Evolutionary conservation across 1,140 invertebrate species (phyloP).

Genomic region (Drosophila arizonae): DNA sequence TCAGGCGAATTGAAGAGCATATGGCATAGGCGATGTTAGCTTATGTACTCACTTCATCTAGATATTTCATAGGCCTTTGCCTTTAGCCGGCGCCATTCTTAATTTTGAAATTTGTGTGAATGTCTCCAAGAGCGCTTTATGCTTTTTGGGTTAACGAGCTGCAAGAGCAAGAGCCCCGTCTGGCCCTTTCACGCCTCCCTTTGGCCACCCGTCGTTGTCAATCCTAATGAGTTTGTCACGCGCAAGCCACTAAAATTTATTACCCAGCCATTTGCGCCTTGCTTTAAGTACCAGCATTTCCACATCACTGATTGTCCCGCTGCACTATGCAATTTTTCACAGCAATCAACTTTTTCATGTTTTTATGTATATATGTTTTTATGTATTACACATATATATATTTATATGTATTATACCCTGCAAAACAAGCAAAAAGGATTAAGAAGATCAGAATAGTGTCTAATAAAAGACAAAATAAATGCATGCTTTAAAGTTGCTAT

Average conservation of each 20-base stretch:
- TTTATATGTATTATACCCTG: neutral
- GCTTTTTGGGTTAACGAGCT: slow-evolving; percentile 35
- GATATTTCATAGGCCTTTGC: neutral
- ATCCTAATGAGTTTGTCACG: slow-evolving; percentile 46
- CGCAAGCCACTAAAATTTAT: slow-evolving; percentile 43
- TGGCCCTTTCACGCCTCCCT: neutral
- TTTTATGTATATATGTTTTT: too few relatives aligned
- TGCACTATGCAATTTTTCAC: slow-evolving; percentile 32
- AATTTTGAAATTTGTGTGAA: slow-evolving; percentile 26
- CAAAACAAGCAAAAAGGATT: too few relatives aligned
- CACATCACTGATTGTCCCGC: slow-evolving; percentile 29
- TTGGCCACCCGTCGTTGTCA: slow-evolving; percentile 10
- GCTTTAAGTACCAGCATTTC: slow-evolving; percentile 20
- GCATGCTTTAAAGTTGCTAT: too few relatives aligned
- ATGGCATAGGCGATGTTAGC: slow-evolving; percentile 11
- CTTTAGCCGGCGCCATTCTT: neutral
- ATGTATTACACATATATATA: neutral
- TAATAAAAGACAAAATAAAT: too few relatives aligned
- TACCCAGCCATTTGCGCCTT: slow-evolving; percentile 26
- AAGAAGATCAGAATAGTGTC: too few relatives aligned
- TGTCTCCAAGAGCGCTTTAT: slow-evolving; percentile 11
- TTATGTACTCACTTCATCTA: neutral
- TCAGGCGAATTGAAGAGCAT: neutral
- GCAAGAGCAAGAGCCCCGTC: neutral
- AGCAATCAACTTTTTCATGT: slow-evolving; percentile 2